A percentile compares a stretch with the other conserved stretches of the same genome.
phyloP scores from a whole-genome alignment of 1,140 invertebrate genomes.

The Hermetia illucens region DNA sequence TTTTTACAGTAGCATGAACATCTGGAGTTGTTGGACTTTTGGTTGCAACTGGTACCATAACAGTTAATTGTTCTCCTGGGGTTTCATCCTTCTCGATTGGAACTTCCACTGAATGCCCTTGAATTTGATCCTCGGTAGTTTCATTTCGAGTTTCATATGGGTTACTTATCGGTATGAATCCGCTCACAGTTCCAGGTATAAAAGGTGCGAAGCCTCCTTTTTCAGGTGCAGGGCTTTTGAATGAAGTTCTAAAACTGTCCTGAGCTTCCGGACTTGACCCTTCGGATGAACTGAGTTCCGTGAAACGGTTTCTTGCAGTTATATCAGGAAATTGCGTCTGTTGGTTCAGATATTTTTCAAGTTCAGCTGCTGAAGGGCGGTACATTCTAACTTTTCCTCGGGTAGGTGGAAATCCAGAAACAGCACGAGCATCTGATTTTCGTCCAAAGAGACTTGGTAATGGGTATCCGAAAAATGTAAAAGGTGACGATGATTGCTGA shows the following conservation, averaged over 20 bases:
- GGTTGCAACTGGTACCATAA: neutral
- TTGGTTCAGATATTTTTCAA: slow-evolving; percentile 25
- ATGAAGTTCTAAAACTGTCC: slow-evolving; percentile 30
- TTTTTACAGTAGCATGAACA: neutral
- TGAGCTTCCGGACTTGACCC: slow-evolving; percentile 24
- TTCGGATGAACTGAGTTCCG: slow-evolving; percentile 31
- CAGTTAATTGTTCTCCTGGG: neutral
- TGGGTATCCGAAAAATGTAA: slow-evolving; percentile 74
- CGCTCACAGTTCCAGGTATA: slow-evolving; percentile 46
- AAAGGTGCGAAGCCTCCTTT: slow-evolving; percentile 58
- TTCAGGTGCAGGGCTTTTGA: slow-evolving; percentile 47
- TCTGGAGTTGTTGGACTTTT: neutral
- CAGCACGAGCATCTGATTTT: slow-evolving; percentile 35
- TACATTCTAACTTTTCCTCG: slow-evolving; percentile 28
- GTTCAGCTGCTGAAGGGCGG: slow-evolving; percentile 27
- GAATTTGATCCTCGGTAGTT: neutral
- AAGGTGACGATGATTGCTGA: slow-evolving; percentile 35
- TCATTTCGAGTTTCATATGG: slow-evolving; percentile 25
- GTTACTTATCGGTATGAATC: slow-evolving; percentile 51
- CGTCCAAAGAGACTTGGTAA: slow-evolving; percentile 56
- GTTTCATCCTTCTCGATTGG: neutral
- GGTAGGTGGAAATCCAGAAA: slow-evolving; percentile 13
- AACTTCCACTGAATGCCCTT: neutral
- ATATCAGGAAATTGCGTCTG: slow-evolving; percentile 10
- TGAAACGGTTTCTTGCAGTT: slow-evolving; percentile 17